These are phyloP conservation scores for Achroia grisella DNA, from an alignment of 1,140 invertebrate genomes.

Conservation along the genomic window DNA sequence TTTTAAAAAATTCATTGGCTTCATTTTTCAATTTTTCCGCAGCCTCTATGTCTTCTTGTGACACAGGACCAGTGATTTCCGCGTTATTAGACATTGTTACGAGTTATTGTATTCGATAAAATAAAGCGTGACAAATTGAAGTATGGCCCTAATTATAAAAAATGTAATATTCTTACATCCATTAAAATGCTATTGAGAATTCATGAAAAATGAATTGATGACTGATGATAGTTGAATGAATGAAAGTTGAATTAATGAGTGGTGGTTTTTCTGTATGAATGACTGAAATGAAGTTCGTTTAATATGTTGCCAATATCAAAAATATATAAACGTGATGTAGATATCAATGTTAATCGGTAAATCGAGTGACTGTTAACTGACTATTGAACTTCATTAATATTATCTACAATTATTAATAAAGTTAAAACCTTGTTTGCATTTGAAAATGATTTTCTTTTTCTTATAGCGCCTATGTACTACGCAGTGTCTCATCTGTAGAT, in stretches of 20 bases:
- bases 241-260: conserved; percentile 22
- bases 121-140: conserved; percentile 27
- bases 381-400: too few species aligned
- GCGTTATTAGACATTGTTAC: conserved; percentile 48
- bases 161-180: conserved; percentile 41
- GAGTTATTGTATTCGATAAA: conserved; percentile 24
- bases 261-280: neutral
- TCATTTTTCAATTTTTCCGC: conserved; percentile 62
- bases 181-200: conserved; percentile 45
- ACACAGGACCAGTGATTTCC: conserved; percentile 44
- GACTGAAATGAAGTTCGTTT: too few species aligned
- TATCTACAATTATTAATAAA: too few species aligned
- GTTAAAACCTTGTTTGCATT: too few species aligned
- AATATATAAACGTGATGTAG: too few species aligned
- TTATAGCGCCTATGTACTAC: too few species aligned
- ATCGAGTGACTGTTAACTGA: too few species aligned
- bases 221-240: conserved; percentile 27
- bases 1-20: conserved; percentile 68
- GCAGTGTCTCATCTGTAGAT: too few species aligned
- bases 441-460: too few species aligned
- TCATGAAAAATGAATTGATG: conserved; percentile 38
- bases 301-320: too few species aligned
- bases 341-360: too few species aligned
- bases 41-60: conserved; percentile 54
- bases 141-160: conserved; percentile 36